Conservation (phyloP, 2,888 invertebrate genomes). For the Hedychridium roseum region DNA sequence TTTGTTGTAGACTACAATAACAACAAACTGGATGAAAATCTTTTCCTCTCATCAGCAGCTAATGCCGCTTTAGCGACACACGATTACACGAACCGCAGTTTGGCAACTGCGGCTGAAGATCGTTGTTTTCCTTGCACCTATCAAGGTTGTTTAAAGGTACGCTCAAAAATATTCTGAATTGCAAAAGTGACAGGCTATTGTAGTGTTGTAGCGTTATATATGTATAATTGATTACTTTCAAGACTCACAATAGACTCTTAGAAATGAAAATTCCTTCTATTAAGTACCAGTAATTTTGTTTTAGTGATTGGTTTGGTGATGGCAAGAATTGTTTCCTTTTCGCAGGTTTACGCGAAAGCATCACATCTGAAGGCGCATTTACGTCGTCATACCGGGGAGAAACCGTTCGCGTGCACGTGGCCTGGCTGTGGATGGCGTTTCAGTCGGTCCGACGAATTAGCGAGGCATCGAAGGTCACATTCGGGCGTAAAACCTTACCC, state of each 20-base stretch:
- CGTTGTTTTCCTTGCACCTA: slow-evolving; percentile 62
- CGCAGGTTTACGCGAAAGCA: slow-evolving; percentile 87
- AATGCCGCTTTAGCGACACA: slow-evolving; percentile 61
- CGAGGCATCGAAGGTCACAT: slow-evolving; percentile 92
- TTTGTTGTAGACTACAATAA: slow-evolving; percentile 53
- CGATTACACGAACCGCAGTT: slow-evolving; percentile 60
- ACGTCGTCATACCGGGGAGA: slow-evolving; percentile 83
- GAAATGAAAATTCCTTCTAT: background rate
- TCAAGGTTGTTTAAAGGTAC: slow-evolving; percentile 60
- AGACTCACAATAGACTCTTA: too few relatives aligned
- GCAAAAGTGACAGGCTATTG: background rate
- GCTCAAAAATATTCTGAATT: slow-evolving; percentile 27
- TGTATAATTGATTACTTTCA: too few relatives aligned
- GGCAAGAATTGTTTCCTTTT: slow-evolving; percentile 32
- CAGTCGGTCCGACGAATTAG: slow-evolving; percentile 92
- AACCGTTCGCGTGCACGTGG: slow-evolving; percentile 79
- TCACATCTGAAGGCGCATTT: slow-evolving; percentile 90
- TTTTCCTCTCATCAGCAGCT: slow-evolving; percentile 48
- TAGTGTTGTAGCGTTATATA: too few relatives aligned
- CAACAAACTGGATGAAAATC: slow-evolving; percentile 49
- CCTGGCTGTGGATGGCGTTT: slow-evolving; percentile 90
- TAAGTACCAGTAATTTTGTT: slow-evolving; percentile 10
- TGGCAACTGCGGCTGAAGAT: slow-evolving; percentile 54
- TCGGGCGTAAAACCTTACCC: slow-evolving; percentile 94
- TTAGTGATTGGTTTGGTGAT: slow-evolving; percentile 4